Conservation (phyloP, 92 coral and sea anemone species). For the Plumapathes pennacea region DNA sequence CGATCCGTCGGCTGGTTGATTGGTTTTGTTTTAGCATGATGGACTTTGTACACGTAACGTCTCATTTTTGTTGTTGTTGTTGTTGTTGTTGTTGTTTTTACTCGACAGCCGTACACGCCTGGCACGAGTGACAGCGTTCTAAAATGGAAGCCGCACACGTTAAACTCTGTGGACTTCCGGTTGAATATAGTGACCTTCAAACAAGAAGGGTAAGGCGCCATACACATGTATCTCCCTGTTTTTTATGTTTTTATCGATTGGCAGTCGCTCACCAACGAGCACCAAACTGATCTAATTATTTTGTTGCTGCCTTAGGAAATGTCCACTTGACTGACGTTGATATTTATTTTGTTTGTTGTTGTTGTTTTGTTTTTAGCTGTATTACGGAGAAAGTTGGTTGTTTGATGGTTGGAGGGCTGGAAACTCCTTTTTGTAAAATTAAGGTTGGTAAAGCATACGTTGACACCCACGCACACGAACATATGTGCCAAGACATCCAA, state of each 20-base stretch:
- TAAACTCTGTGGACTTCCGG: slow-evolving; percentile 92
- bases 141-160: slow-evolving; percentile 96
- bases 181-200: slow-evolving; percentile 66
- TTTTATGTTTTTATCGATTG: too few species aligned
- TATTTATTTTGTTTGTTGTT: background rate
- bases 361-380: slow-evolving; percentile 49
- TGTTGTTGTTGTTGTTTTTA: background rate
- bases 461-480: too few species aligned
- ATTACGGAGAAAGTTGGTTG: slow-evolving; percentile 75
- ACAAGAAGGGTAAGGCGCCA: slow-evolving; percentile 74
- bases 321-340: too few species aligned
- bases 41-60: too few species aligned
- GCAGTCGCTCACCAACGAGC: too few species aligned
- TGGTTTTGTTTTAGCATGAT: too few species aligned
- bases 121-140: slow-evolving; percentile 76
- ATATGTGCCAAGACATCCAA: too few species aligned
- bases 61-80: background rate
- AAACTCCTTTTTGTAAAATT: slow-evolving; percentile 69
- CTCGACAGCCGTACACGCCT: slow-evolving; percentile 67
- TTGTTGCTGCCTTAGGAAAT: too few species aligned
- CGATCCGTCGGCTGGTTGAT: too few species aligned
- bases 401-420: slow-evolving; percentile 86
- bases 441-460: slow-evolving; percentile 87
- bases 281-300: too few species aligned
- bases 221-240: background rate